Conservation (phyloP, 2,888 invertebrate species). For the Chrysopilus asiliformis region DNA sequence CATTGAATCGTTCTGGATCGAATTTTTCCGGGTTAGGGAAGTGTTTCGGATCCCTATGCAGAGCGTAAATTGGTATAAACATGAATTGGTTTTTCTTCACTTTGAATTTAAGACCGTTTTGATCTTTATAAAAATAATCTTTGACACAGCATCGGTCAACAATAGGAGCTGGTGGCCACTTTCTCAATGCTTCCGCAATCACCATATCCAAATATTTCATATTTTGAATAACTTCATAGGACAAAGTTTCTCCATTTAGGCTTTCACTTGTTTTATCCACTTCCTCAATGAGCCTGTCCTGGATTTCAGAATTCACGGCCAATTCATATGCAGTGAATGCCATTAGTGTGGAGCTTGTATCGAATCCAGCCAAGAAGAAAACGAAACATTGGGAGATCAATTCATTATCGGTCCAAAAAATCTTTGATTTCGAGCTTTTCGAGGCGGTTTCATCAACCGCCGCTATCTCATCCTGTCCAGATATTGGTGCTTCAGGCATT, state of each 20-base stretch:
- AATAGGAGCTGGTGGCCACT: slow-evolving; percentile 39
- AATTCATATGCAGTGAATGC: slow-evolving; percentile 43
- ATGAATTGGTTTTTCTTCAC: slow-evolving; percentile 24
- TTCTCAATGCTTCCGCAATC: slow-evolving; percentile 40
- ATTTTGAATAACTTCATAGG: slow-evolving; percentile 41
- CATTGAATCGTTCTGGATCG: slow-evolving; percentile 38
- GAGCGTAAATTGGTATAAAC: slow-evolving; percentile 33
- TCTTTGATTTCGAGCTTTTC: slow-evolving; percentile 10
- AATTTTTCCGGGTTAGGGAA: slow-evolving; percentile 39
- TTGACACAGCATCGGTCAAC: slow-evolving; percentile 41
- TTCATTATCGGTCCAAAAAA: slow-evolving; percentile 38
- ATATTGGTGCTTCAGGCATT: slow-evolving; percentile 22
- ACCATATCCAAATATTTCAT: slow-evolving; percentile 47
- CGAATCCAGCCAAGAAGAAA: slow-evolving; percentile 46
- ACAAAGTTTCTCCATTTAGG: slow-evolving; percentile 36
- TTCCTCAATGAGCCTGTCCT: slow-evolving; percentile 41
- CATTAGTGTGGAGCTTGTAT: slow-evolving; percentile 36
- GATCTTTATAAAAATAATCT: slow-evolving; percentile 34
- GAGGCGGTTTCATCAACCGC: slow-evolving; percentile 2
- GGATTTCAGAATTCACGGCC: slow-evolving; percentile 43
- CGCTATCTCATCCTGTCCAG: neutral
- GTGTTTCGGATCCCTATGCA: slow-evolving; percentile 39
- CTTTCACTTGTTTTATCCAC: slow-evolving; percentile 37
- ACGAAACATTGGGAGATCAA: slow-evolving; percentile 44
- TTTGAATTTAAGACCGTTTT: slow-evolving; percentile 20